phyloP scores from a whole-genome alignment of 2,797 vertebrate species.

The Cuniculus paca region DNA sequence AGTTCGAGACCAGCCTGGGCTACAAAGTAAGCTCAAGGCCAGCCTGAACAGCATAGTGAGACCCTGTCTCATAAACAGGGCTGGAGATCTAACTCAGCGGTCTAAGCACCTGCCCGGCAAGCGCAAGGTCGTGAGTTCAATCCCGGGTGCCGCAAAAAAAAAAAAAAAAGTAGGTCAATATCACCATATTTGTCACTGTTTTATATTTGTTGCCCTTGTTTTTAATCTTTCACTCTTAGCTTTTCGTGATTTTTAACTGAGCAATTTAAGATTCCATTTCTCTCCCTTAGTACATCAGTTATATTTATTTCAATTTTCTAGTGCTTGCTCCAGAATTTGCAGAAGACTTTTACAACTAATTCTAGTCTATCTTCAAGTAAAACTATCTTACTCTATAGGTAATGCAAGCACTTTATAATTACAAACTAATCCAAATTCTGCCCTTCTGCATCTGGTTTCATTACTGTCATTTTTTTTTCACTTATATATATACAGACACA shows the following conservation, averaged over 20 bases:
- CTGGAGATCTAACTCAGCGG: too few relatives aligned
- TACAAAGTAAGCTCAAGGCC: too few relatives aligned
- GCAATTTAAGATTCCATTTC: not conserved
- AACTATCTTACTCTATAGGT: not conserved
- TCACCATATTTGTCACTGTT: not conserved
- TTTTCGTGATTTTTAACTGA: not conserved
- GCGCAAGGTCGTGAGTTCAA: too few relatives aligned
- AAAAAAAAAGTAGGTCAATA: not conserved
- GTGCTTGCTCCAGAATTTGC: not conserved
- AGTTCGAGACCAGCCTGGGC: too few relatives aligned
- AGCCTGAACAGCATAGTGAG: too few relatives aligned
- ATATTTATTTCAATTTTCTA: not conserved
- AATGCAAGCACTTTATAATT: not conserved
- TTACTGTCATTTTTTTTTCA: not conserved
- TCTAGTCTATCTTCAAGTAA: not conserved
- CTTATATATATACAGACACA: not conserved
- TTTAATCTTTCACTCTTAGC: not conserved
- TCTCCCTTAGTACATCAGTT: not conserved
- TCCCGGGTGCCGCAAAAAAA: too few relatives aligned
- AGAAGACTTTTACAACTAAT: not conserved
- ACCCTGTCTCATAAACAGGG: too few relatives aligned
- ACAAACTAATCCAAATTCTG: not conserved
- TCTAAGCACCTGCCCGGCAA: too few relatives aligned
- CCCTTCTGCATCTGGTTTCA: not conserved
- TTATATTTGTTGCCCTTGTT: not conserved